Percentiles rank a stretch among this genome's conserved stretches.
phyloP scores from a whole-genome alignment of 2,888 invertebrate genomes.

The Phytoseiulus persimilis region DNA sequence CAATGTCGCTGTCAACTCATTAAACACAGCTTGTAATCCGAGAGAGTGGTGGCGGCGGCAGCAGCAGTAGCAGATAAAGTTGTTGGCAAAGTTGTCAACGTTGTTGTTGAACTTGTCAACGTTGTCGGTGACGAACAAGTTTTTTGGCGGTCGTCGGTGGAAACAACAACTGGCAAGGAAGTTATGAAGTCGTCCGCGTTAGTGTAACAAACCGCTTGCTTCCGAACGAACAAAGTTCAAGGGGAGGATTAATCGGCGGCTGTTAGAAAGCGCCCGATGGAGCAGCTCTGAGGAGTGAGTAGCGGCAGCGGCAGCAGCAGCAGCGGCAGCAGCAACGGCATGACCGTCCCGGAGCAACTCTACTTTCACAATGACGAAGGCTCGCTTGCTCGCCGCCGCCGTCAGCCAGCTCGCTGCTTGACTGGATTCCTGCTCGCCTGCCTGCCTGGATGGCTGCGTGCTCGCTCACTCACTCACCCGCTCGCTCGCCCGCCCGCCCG shows the following conservation, averaged over 20 bases:
- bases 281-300: constrained; percentile 5
- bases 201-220: not conserved
- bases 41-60: not conserved
- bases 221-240: constrained; percentile 5
- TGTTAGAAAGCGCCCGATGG: constrained; percentile 5
- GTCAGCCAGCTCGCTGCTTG: constrained; percentile 24
- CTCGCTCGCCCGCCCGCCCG: not conserved
- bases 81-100: not conserved
- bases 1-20: not conserved
- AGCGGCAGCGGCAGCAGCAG: not conserved
- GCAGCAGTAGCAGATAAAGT: not conserved
- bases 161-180: not conserved
- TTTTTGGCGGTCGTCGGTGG: not conserved
- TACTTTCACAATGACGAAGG: constrained; percentile 26
- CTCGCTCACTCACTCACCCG: not conserved
- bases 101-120: not conserved
- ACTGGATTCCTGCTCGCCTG: constrained; percentile 1
- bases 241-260: not conserved
- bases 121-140: not conserved
- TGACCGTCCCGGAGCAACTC: constrained; percentile 39
- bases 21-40: not conserved
- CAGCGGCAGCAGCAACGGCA: constrained; percentile 22
- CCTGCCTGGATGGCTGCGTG: not conserved
- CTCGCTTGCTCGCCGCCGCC: constrained; percentile 29
- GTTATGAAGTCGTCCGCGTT: not conserved